Conservation (phyloP, 2,888 invertebrate genomes). For the Trisateles emortualis region DNA sequence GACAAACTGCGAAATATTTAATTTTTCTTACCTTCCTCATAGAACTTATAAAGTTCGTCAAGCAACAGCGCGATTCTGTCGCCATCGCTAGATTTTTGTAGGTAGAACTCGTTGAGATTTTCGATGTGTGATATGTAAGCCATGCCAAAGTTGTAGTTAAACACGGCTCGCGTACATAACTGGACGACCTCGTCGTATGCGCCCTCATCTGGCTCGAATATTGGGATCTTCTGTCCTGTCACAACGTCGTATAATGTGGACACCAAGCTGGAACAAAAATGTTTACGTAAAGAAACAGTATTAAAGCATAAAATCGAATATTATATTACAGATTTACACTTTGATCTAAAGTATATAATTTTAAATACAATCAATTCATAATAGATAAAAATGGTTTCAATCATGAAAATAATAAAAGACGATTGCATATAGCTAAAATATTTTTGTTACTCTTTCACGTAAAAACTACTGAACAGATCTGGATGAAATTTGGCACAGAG, state of each 20-base stretch:
- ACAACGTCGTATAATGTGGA: slow-evolving; percentile 88
- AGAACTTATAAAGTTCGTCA: slow-evolving; percentile 85
- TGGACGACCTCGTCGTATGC: slow-evolving; percentile 82
- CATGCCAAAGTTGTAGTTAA: slow-evolving; percentile 87
- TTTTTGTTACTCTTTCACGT: too few relatives aligned
- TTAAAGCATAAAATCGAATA: too few relatives aligned
- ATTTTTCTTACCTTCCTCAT: slow-evolving; percentile 72
- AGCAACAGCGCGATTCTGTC: slow-evolving; percentile 85
- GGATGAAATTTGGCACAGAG: too few relatives aligned
- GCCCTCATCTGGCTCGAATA: slow-evolving; percentile 85
- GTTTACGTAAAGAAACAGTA: not conserved
- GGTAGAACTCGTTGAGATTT: slow-evolving; percentile 87
- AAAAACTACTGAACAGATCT: too few relatives aligned
- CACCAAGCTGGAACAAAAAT: slow-evolving; percentile 85
- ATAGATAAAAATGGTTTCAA: too few relatives aligned
- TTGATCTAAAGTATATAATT: too few relatives aligned
- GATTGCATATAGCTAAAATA: too few relatives aligned
- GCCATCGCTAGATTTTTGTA: slow-evolving; percentile 85
- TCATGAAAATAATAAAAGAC: too few relatives aligned
- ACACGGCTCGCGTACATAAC: slow-evolving; percentile 88
- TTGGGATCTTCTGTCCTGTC: slow-evolving; percentile 78
- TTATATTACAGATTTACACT: too few relatives aligned
- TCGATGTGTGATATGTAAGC: slow-evolving; percentile 86
- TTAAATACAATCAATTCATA: too few relatives aligned
- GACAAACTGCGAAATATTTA: too few relatives aligned